phyloP scores from a whole-genome alignment of 1,140 invertebrate genomes.

The Epicauta chinensis region DNA sequence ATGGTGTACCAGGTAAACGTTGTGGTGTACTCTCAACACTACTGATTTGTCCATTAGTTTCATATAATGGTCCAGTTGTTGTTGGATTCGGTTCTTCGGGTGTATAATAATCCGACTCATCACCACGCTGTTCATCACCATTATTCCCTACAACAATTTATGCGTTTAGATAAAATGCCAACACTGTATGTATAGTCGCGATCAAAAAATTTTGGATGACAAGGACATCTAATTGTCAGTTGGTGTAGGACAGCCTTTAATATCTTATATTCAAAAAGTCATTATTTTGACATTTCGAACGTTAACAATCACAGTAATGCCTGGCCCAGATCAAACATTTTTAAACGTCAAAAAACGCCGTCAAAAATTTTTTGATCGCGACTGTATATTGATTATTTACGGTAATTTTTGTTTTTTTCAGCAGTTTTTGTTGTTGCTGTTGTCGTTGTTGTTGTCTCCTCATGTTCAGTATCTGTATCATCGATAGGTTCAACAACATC shows the following conservation, averaged over 20 bases:
- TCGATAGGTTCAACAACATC: constrained; percentile 50
- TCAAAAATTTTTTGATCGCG: no score
- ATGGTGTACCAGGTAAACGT: constrained; percentile 52
- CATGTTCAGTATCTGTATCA: constrained; percentile 47
- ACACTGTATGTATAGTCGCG: no score
- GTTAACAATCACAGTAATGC: no score
- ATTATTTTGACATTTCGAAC: no score
- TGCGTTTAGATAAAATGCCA: no score
- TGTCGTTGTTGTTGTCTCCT: constrained; percentile 7
- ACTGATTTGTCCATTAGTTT: constrained; percentile 23
- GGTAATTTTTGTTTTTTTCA: constrained; percentile 20
- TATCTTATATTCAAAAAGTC: no score
- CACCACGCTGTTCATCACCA: constrained; percentile 38
- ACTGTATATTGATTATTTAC: constrained; percentile 14
- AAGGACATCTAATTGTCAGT: no score
- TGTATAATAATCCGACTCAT: constrained; percentile 67
- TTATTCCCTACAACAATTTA: constrained; percentile 1
- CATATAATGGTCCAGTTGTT: constrained; percentile 41
- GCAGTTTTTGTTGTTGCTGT: constrained; percentile 13
- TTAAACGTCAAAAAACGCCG: no score
- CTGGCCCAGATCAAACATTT: no score
- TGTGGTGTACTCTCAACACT: constrained; percentile 40
- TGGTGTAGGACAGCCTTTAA: no score
- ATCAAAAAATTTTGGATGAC: no score
- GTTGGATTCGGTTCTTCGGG: constrained; percentile 60